Base-by-base conservation (phyloP, 2,113 vertebrate genomes). In the Solenodon paradoxus region DNA sequence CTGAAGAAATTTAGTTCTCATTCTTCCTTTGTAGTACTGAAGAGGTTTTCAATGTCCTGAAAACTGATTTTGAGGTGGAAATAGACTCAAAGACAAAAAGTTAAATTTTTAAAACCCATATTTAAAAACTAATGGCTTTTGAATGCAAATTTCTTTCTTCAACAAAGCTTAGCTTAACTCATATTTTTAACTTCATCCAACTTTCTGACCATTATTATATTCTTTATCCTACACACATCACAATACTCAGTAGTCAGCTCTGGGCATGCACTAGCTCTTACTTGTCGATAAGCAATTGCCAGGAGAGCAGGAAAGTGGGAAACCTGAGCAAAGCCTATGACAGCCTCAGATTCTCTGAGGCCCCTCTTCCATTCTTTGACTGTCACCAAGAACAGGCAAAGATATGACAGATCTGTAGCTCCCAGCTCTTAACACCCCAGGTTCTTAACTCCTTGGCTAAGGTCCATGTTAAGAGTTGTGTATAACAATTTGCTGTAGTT, bases 371-470 rank as follows among this genome's bases (percentile, higher is more conserved):
- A 51, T 71, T 83, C 32, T 89, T 32, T 78, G 64, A 68, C 66
- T 74, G 22, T 84, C 85, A 72, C 42, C 53, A 16, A 96, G 20
- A 72, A 78, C 10, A 88, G 57, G 69, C 38, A 88, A 66, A 57
- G 5, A 40, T 49, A 71, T 15, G n/a, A 66, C 22, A 78, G 2
- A 19, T n/a, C 82, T 42, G 6, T 12, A 88, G 78, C 45, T 72
- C 28, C 71, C 5, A 2, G 51, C 42, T 88, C 74, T 68, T 87
- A 95, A 74, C 26, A 79, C n/a, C 51, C 69, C 26, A 20, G 32
- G 79, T 72, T 91, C 84, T 88, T 68, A 92, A 88, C 28, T 95
- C 63, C n/a, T 59, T 74, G 40, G 51, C 47, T 72, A 92, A 57
- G 30, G 30, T n/a, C 30, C 84, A 80, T 13, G 42, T 88, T 75